Conservation (phyloP, 64 coral and sea anemone species). For the Porites australiensis region DNA sequence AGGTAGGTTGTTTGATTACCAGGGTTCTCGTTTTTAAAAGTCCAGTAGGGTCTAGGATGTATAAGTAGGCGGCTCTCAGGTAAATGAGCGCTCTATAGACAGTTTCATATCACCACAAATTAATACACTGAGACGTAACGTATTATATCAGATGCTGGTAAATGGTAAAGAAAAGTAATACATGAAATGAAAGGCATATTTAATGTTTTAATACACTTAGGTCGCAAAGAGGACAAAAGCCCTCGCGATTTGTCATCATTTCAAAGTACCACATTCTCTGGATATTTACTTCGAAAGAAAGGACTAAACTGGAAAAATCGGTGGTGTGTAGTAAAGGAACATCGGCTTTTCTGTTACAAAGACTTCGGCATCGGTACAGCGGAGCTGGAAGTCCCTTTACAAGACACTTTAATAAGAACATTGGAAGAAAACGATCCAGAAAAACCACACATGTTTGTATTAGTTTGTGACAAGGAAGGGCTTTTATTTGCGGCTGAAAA, state of each 20-base stretch:
- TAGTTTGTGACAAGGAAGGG: conserved; percentile 66
- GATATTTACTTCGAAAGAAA: conserved; percentile 91
- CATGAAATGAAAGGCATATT: too few species aligned
- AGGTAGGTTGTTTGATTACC: conserved; percentile 38
- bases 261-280: conserved; percentile 81
- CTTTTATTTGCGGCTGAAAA: conserved; percentile 81
- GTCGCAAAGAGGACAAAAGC: conserved; percentile 69
- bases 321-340: conserved; percentile 93
- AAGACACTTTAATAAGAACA: conserved; percentile 49
- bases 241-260: conserved; percentile 13
- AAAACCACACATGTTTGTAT: conserved; percentile 73
- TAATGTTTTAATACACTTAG: conserved; percentile 28
- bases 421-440: conserved; percentile 42
- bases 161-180: too few species aligned
- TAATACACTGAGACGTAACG: too few species aligned
- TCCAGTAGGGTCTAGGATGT: too few species aligned
- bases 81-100: too few species aligned
- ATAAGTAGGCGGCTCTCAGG: too few species aligned
- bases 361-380: conserved; percentile 74
- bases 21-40: too few species aligned
- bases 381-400: conserved; percentile 78
- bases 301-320: conserved; percentile 80
- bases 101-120: too few species aligned
- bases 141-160: too few species aligned
- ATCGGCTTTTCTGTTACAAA: conserved; percentile 81